Conservation (phyloP, 2,113 vertebrate species). For the Pholis gunnellus region DNA sequence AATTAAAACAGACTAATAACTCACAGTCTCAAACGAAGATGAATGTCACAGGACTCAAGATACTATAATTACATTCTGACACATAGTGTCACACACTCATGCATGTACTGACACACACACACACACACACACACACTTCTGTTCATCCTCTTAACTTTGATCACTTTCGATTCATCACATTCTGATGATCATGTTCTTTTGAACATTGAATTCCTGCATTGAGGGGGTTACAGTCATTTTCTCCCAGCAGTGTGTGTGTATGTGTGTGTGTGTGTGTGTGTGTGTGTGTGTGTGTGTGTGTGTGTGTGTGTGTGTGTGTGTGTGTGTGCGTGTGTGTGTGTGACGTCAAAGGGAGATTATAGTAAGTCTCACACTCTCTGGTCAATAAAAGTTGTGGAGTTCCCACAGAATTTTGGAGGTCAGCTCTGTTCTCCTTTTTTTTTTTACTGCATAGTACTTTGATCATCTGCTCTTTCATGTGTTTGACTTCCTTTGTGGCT, state of each 20-base stretch:
- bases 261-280: constrained; percentile 13
- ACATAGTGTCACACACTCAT: too few relatives aligned
- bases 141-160: constrained; percentile 7
- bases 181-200: background rate
- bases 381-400: constrained; percentile 30
- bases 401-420: constrained; percentile 41
- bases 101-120: background rate
- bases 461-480: background rate
- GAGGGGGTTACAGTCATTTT: background rate
- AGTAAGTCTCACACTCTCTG: constrained; percentile 23
- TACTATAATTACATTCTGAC: background rate
- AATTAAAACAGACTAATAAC: constrained; percentile 1
- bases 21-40: background rate
- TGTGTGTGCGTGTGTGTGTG: background rate
- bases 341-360: constrained; percentile 52
- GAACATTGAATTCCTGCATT: background rate
- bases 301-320: constrained; percentile 18
- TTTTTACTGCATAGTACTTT: background rate
- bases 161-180: background rate
- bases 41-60: background rate
- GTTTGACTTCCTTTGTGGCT: background rate
- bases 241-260: background rate
- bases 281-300: background rate
- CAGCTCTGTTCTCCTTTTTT: background rate
- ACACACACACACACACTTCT: background rate